These are phyloP conservation scores for Neosilurus hyrtlii DNA, from an alignment of 2,797 vertebrate genomes.

Conservation along the genomic window DNA sequence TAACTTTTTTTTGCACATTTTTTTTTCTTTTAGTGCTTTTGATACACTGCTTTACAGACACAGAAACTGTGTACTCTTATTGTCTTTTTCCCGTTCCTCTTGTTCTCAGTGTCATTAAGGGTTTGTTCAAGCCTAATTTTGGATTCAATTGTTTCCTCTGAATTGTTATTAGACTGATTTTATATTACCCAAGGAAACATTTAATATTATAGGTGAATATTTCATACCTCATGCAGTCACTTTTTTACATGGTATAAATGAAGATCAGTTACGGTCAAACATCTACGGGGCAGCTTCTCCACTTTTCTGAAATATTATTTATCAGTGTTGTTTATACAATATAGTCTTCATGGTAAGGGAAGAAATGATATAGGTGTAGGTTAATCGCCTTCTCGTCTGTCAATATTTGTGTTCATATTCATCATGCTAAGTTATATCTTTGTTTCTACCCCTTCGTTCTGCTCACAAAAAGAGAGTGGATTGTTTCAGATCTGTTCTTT, in stretches of 20 bases:
- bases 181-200: constrained; percentile 9
- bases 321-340: constrained; percentile 57
- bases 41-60: constrained; percentile 3
- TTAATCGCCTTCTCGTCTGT: constrained; percentile 39
- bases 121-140: constrained; percentile 11
- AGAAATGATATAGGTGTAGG: constrained; percentile 45
- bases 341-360: constrained; percentile 35
- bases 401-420: constrained; percentile 65
- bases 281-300: constrained; percentile 71
- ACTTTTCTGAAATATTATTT: constrained; percentile 68
- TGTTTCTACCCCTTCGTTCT: constrained; percentile 66
- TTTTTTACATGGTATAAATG: constrained; percentile 48
- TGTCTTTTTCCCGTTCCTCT: not conserved
- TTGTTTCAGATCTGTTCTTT: constrained; percentile 28
- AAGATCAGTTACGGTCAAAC: constrained; percentile 39
- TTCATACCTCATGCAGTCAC: constrained; percentile 70
- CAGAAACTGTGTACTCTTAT: not conserved
- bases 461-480: constrained; percentile 46
- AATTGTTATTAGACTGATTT: constrained; percentile 7
- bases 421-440: constrained; percentile 59
- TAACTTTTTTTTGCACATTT: constrained; percentile 25
- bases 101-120: not conserved
- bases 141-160: not conserved
- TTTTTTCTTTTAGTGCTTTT: constrained; percentile 7
- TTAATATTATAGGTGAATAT: not conserved